These are phyloP conservation scores for Synanceia verrucosa DNA, from an alignment of 2,797 vertebrate genomes.

Conservation along the genomic window DNA sequence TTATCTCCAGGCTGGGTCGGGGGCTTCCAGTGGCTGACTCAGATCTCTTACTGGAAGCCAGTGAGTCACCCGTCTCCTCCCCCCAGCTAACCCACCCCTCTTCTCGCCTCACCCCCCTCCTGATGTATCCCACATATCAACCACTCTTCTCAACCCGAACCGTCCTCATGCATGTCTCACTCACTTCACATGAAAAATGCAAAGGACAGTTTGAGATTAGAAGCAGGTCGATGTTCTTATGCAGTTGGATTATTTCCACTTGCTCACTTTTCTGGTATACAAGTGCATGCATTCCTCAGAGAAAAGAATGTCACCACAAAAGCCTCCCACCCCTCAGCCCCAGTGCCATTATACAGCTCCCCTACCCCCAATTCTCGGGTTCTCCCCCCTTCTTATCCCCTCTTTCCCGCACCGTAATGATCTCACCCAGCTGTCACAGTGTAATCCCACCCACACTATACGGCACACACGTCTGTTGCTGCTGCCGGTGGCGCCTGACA, in stretches of 20 bases:
- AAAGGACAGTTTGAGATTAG: not conserved
- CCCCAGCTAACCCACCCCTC: not conserved
- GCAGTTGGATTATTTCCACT: not conserved
- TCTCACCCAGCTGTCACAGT: slow-evolving; percentile 80
- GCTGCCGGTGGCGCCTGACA: slow-evolving; percentile 50
- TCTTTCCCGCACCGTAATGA: slow-evolving; percentile 56
- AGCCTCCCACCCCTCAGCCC: slow-evolving; percentile 27
- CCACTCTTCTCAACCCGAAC: slow-evolving; percentile 14
- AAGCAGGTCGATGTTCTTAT: not conserved
- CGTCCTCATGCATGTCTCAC: not conserved
- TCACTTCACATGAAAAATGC: not conserved
- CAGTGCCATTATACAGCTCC: slow-evolving; percentile 41
- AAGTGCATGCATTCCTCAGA: slow-evolving; percentile 28
- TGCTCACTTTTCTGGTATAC: not conserved
- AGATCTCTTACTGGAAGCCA: slow-evolving; percentile 80
- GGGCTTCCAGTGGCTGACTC: slow-evolving; percentile 80
- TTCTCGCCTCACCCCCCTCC: not conserved
- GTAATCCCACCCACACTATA: slow-evolving; percentile 67
- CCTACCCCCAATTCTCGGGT: slow-evolving; percentile 33
- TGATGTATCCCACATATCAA: slow-evolving; percentile 22
- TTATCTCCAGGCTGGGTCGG: slow-evolving; percentile 66
- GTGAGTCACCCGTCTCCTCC: slow-evolving; percentile 75
- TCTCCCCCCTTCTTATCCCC: slow-evolving; percentile 7
- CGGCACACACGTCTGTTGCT: slow-evolving; percentile 28
- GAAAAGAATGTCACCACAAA: slow-evolving; percentile 59